Conservation (phyloP, 2,797 vertebrate genomes). For the Clamator glandarius region DNA sequence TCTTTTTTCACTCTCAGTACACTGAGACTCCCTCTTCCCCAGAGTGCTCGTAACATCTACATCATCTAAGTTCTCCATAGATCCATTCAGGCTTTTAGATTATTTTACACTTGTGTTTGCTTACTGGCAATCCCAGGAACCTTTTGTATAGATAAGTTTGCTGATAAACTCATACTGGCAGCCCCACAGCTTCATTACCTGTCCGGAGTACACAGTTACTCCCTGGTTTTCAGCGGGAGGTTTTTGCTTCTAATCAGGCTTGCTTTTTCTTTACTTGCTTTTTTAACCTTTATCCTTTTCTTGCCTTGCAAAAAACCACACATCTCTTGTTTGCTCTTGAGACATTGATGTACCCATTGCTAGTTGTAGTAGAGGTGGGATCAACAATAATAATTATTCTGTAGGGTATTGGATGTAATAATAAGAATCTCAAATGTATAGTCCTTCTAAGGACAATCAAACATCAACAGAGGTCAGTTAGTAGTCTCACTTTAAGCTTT, state of each 20-base stretch:
- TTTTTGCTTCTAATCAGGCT: background rate
- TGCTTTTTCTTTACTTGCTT: background rate
- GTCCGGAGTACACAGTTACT: background rate
- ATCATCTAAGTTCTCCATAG: background rate
- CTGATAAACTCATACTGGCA: background rate
- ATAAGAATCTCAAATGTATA: background rate
- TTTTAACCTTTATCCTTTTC: background rate
- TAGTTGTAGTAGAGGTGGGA: background rate
- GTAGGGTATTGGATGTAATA: background rate
- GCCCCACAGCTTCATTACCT: background rate
- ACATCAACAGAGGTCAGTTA: background rate
- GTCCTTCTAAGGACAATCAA: background rate
- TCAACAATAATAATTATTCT: background rate
- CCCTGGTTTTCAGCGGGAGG: background rate
- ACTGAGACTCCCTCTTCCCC: background rate
- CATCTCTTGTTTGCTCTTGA: background rate
- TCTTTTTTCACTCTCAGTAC: background rate
- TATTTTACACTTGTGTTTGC: background rate
- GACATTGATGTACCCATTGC: background rate
- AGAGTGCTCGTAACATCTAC: background rate
- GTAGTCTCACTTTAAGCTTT: background rate
- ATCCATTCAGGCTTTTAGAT: background rate
- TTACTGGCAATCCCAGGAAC: background rate
- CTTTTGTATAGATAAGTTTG: background rate
- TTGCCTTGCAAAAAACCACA: background rate